Base-by-base conservation (phyloP, 2,797 vertebrate genomes). In the Rhinichthys osculus region DNA sequence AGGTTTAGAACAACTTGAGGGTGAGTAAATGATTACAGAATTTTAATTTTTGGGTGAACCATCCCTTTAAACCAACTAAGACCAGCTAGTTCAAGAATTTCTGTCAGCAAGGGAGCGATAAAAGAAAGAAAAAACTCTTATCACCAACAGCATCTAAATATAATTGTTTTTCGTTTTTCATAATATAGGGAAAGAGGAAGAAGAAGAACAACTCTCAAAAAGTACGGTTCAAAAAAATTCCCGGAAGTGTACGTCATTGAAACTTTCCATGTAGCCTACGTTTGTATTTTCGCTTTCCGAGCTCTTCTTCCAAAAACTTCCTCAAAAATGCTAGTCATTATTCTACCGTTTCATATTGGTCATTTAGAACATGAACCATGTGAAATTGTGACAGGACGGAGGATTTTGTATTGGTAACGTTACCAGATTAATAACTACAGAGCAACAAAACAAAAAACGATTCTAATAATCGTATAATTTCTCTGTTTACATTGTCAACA, bases 231-330 rank as follows among this genome's bases (percentile, higher is more conserved):
- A 38, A 44, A 33, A 77, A 67, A 16, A 5, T 16, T 21, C n/a
- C 62, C 27, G 67, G 76, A 79, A 64, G 52, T 38, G 16, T 30
- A 33, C 70, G 84, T 85, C 78, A 85, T 23, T 42, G 10, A 50
- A 64, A 81, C 44, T 81, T 85, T 57, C 78, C 69, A 40, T 17
- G 9, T 33, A 35, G 35, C 35, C 35, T 35, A 44, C 50, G 9
- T 57, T 17, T 59, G 42, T 30, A 6, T 38, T 82, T 17, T 78
- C 7, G 2, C 27, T 79, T 79, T 47, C 3, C 35, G 6, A 47
- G 2, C 42, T 17, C 13, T 30, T 35, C 17, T 66, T 35, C 17
- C 7, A 16, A 38, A 52, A 42, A 52, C 64, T 69, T 69, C 79
- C 64, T 54, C 44, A 81, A 27, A 81, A 67, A 33, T 21, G 30